A percentile compares a stretch with the other conserved stretches of the same genome.
These are phyloP conservation scores for Agriopis leucophaearia DNA, from an alignment of 2,888 invertebrate species.

Conservation along the genomic window DNA sequence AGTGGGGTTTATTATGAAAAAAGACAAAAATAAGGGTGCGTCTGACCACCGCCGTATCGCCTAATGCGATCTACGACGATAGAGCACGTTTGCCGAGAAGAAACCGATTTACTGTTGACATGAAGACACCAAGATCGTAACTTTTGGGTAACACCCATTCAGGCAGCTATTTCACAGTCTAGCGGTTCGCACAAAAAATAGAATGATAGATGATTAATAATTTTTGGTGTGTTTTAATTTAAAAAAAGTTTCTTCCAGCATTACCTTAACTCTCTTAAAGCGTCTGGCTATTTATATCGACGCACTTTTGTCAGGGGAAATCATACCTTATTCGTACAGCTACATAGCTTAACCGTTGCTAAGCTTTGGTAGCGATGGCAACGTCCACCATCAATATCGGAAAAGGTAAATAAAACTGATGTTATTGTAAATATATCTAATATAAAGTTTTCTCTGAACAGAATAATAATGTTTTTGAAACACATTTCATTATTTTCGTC, in stretches of 20 bases:
- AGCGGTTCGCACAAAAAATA: no score
- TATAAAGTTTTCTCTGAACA: not conserved
- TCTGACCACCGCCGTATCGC: no score
- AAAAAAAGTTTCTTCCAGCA: conserved; percentile 39
- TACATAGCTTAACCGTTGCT: conserved; percentile 77
- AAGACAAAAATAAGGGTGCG: no score
- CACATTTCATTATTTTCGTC: not conserved
- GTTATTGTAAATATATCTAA: conserved; percentile 11
- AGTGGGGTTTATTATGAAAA: no score
- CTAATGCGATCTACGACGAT: no score
- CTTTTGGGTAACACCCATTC: no score
- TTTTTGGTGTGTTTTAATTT: not conserved
- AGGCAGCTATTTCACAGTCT: no score
- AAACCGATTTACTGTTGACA: no score
- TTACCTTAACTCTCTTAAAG: conserved; percentile 34
- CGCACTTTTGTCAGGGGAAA: conserved; percentile 79
- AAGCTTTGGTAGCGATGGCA: conserved; percentile 79
- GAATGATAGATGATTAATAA: not conserved
- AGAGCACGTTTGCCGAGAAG: no score
- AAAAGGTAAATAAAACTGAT: conserved; percentile 24
- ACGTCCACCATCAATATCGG: conserved; percentile 61
- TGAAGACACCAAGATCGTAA: no score
- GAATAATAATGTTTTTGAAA: not conserved
- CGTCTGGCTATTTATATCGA: conserved; percentile 71
- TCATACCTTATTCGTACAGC: conserved; percentile 71